phyloP scores from a whole-genome alignment of 2,113 vertebrate genomes.

The Paralichthys olivaceus region DNA sequence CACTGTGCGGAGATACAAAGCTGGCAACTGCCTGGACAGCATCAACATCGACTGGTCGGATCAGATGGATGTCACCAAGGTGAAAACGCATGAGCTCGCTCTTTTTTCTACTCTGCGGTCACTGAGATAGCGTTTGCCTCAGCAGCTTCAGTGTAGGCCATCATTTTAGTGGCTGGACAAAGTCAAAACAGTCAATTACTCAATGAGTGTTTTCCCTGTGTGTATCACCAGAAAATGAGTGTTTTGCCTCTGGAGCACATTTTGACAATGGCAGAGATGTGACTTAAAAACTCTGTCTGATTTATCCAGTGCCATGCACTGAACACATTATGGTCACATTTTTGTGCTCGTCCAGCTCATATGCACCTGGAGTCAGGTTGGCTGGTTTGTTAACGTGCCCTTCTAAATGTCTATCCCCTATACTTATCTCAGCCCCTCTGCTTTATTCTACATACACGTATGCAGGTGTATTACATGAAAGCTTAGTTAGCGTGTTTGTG shows the following conservation, averaged over 20 bases:
- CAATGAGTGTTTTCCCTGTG: too few species aligned
- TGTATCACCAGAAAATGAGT: too few species aligned
- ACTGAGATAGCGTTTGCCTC: too few species aligned
- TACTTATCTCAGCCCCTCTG: too few species aligned
- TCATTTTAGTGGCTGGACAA: background rate
- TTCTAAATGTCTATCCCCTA: background rate
- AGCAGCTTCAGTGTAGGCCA: background rate
- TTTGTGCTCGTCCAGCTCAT: too few species aligned
- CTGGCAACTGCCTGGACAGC: slow-evolving; percentile 81
- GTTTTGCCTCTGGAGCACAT: too few species aligned
- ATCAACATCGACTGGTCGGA: slow-evolving; percentile 92
- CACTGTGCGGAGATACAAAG: slow-evolving; percentile 84
- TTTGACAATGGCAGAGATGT: too few species aligned
- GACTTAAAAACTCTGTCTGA: too few species aligned
- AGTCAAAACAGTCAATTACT: background rate
- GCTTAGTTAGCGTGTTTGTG: slow-evolving; percentile 14
- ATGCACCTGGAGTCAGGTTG: too few species aligned
- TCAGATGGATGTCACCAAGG: slow-evolving; percentile 96
- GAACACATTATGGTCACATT: too few species aligned
- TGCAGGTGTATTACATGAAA: background rate
- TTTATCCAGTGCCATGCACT: too few species aligned
- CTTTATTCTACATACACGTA: background rate
- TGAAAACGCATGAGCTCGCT: slow-evolving; percentile 56
- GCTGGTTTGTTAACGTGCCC: too few species aligned
- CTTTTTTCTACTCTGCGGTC: background rate